Conservation (phyloP, 2,113 vertebrate genomes). For the Raphicerus campestris region DNA sequence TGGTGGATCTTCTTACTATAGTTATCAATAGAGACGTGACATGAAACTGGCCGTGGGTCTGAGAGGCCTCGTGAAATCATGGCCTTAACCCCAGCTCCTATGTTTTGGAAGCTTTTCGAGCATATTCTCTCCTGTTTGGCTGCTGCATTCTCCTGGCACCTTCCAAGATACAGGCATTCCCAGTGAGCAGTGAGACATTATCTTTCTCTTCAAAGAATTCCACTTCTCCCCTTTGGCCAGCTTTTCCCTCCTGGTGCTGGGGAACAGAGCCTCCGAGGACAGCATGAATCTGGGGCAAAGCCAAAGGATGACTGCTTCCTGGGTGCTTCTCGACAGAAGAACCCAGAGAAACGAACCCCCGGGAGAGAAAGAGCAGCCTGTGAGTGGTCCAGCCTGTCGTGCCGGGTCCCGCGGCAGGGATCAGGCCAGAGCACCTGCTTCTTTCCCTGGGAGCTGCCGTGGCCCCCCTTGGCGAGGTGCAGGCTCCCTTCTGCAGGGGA, state of each 20-base stretch:
- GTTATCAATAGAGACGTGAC: background rate
- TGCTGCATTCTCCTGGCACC: background rate
- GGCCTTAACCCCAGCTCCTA: background rate
- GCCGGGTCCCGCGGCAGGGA: background rate
- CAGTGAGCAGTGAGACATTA: background rate
- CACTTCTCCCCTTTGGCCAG: background rate
- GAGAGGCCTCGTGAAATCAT: background rate
- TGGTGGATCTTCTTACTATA: background rate
- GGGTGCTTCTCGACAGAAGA: background rate
- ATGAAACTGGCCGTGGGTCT: background rate
- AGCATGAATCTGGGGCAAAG: background rate
- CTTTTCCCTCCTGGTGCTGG: background rate
- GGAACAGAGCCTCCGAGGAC: background rate
- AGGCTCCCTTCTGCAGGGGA: background rate
- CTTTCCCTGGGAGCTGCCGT: background rate
- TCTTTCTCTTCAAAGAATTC: background rate
- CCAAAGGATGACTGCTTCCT: background rate
- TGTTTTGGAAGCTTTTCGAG: background rate
- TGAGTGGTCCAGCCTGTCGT: accelerated
- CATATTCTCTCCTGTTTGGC: background rate
- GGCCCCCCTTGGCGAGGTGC: background rate
- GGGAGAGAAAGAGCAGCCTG: background rate
- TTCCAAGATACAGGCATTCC: background rate
- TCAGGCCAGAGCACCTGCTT: accelerated
- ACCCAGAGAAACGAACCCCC: accelerated